A percentile compares a stretch with the other conserved stretches of the same genome.
phyloP scores from a whole-genome alignment of 2,888 invertebrate genomes.

The Ptilodon capucinus region DNA sequence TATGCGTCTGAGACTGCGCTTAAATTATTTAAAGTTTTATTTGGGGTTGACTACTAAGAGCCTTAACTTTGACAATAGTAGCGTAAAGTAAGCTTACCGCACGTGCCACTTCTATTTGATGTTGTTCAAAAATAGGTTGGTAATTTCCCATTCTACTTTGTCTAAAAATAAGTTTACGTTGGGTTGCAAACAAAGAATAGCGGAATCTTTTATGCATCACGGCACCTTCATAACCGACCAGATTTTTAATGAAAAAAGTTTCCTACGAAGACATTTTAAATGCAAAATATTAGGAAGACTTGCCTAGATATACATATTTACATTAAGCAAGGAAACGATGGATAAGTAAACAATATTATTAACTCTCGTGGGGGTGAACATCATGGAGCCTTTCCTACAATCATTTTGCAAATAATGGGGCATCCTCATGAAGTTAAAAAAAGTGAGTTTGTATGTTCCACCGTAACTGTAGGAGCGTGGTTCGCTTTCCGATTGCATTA shows the following conservation, averaged over 20 bases:
- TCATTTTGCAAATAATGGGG: conserved; percentile 14
- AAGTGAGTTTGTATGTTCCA: conserved; percentile 27
- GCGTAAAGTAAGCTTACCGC: conserved; percentile 12
- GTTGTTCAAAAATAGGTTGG: neutral
- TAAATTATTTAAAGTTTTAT: conserved; percentile 50
- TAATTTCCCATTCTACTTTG: neutral
- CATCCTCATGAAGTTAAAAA: conserved; percentile 21
- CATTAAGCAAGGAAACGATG: no score
- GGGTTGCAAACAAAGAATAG: conserved; percentile 29
- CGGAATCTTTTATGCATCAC: conserved; percentile 56
- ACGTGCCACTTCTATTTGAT: neutral
- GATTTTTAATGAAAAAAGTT: conserved; percentile 66
- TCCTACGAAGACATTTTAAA: conserved; percentile 56
- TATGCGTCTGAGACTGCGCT: conserved; percentile 50
- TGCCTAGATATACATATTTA: conserved; percentile 2
- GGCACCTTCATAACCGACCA: conserved; percentile 49
- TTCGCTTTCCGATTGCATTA: conserved; percentile 78
- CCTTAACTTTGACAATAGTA: conserved; percentile 23
- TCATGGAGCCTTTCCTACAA: neutral
- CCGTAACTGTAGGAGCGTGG: conserved; percentile 53
- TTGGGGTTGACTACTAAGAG: conserved; percentile 27
- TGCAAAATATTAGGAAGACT: conserved; percentile 50
- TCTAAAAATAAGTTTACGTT: conserved; percentile 16
- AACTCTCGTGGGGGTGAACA: no score
- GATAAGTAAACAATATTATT: no score